Evolutionary conservation across 2,888 invertebrate species (phyloP), one percentile per base, ranked within the genome.

Genomic region (Eulithis prunata): DNA sequence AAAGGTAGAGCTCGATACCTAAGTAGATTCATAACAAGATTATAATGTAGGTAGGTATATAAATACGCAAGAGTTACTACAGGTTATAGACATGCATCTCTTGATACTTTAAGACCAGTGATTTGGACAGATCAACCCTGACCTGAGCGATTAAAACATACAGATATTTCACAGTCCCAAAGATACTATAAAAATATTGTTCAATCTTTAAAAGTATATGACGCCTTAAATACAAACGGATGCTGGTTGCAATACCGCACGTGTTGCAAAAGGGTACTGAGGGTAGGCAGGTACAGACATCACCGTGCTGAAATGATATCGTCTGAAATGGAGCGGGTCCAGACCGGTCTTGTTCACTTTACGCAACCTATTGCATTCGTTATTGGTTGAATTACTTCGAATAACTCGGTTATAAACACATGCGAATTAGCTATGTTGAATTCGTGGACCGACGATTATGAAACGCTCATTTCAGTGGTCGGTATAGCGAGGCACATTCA

Each of bases 261-360:
- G 60, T 53, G 73, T 75, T 73, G 73, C 73, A 66, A 72, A 49
- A 32, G 32, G 32, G 32, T 32, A 6, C 32, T 70, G 66, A 72
- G 66, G 13, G 54, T 54, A 56, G n/a, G 45, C 64, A 63, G 70
- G 69, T 70, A 67, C 72, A 53, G 80, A 78, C 80, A 76, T 81
- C 76, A 79, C 75, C 82, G 84, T 81, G 78, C 78, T 78, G 72
- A 75, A 78, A 74, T 75, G 71, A 73, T 75, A 75, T 71, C 77
- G 77, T 74, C 83, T 85, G 86, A 89, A 91, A 89, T 89, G 84
- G 91, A 90, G 88, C 90, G 90, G 84, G 78, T 86, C 85, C 77
- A 73, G 82, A 86, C 90, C 85, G 85, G 89, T 88, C 79, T 81
- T 81, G 81, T 77, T 81, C 74, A 80, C 76, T 89, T 90, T 91